Percentiles rank a stretch among this genome's conserved stretches.
Conservation (phyloP, 1,140 invertebrate genomes). For the Arctopsyche grandis region DNA sequence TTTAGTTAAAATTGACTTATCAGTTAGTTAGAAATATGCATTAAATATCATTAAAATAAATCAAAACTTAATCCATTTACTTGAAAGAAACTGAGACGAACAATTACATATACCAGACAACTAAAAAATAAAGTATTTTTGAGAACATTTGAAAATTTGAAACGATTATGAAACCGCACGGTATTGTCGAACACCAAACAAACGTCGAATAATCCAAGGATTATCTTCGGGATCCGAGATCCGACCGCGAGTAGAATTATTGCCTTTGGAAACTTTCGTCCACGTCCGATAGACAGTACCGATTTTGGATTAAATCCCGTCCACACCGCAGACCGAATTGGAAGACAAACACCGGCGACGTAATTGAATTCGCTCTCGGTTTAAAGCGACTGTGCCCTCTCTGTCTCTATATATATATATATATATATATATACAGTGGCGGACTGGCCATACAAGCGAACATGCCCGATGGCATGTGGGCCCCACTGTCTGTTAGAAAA, state of each 20-base stretch:
- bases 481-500: too few relatives aligned
- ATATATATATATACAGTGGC: not conserved
- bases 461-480: too few relatives aligned
- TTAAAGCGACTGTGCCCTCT: not conserved
- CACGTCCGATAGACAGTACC: slow-evolving; percentile 3
- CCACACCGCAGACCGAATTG: slow-evolving; percentile 12
- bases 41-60: too few relatives aligned
- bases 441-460: too few relatives aligned
- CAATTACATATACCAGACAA: too few relatives aligned
- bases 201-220: slow-evolving; percentile 6
- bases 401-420: not conserved
- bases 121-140: too few relatives aligned
- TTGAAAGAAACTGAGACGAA: too few relatives aligned
- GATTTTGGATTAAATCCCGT: slow-evolving; percentile 30
- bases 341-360: slow-evolving; percentile 27
- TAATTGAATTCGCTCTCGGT: not conserved
- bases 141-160: too few relatives aligned
- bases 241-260: not conserved
- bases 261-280: slow-evolving; percentile 10
- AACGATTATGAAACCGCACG: not conserved
- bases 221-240: slow-evolving; percentile 3
- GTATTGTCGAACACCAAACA: not conserved
- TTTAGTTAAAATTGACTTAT: too few relatives aligned
- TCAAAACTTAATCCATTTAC: too few relatives aligned
- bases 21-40: too few relatives aligned